Base-by-base conservation (phyloP, 2,113 vertebrate genomes). In the Oryzias javanicus region DNA sequence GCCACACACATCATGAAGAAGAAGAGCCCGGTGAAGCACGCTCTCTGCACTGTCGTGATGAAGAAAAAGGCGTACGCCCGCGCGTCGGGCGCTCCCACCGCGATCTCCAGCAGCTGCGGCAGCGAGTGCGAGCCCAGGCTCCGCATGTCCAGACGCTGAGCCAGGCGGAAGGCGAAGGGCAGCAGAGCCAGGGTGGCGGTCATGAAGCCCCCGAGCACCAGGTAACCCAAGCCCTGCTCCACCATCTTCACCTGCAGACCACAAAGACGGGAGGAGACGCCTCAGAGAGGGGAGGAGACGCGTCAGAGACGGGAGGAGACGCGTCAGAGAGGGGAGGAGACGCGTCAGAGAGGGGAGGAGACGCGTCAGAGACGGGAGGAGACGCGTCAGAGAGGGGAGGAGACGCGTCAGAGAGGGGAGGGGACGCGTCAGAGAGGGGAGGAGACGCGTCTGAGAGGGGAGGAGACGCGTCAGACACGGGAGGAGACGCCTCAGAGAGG, bases 1-100 rank as follows among this genome's bases (percentile, higher is more conserved):
- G 97, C 97, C 69, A 99, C 97, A 72, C 97, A 98, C 94, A 98
- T 96, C 94, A 98, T 95, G 87, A 99, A 99, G 89, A 99, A 99
- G 76, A 99, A 97, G 76, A 99, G 94, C 77, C 94, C 95, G 0
- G 92, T 94, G 60, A 99, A 92, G 87, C 94, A 97, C 24, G 95
- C 80, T 52, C 95, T 92, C 49, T 97, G 94, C 59, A 98, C 77
- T 4, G 93, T 91, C 41, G 93, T 96, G 91, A 98, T 94, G 4
- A 89, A 45, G 79, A 93, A 91, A 71, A 98, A 86, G 14, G 86
- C 18, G 5, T 93, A 29, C 17, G 92, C 70, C 1, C 74, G 71
- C 10, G 49, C 19, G 7, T 92, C 91, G 0, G 74, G 80, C 0
- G 89, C 89, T 2, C 94, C 95, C 59, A 93, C 86, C 1, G 91